A percentile compares a stretch with the other conserved stretches of the same genome.
phyloP scores from a whole-genome alignment of 92 coral and sea anemone species.

The Porites divaricata region DNA sequence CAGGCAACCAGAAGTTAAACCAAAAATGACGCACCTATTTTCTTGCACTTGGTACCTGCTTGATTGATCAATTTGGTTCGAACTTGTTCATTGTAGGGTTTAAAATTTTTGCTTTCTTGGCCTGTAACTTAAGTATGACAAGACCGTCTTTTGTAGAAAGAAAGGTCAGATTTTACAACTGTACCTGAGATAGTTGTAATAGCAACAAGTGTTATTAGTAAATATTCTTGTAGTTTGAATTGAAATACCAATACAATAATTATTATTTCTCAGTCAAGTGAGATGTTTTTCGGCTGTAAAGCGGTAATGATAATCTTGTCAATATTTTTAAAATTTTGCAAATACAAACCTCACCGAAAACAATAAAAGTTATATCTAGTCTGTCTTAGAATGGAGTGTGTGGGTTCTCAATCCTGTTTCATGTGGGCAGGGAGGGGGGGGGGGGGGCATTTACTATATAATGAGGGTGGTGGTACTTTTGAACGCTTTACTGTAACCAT shows the following conservation, averaged over 20 bases:
- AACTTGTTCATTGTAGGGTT: neutral
- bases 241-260: neutral
- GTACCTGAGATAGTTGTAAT: too few relatives aligned
- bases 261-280: neutral
- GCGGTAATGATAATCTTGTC: neutral
- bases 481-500: too few relatives aligned
- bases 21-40: too few relatives aligned
- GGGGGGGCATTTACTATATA: too few relatives aligned
- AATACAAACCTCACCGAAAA: neutral
- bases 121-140: neutral
- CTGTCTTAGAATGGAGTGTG: neutral
- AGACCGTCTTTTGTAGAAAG: neutral
- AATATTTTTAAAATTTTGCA: conserved; percentile 2
- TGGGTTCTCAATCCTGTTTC: neutral
- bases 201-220: neutral
- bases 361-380: conserved; percentile 7
- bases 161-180: neutral
- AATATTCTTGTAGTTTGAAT: conserved; percentile 8
- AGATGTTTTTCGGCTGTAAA: neutral
- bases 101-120: neutral
- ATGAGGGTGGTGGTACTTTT: too few relatives aligned
- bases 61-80: too few relatives aligned
- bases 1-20: too few relatives aligned
- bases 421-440: too few relatives aligned
- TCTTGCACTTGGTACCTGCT: too few relatives aligned